Evolutionary conservation across 2,113 vertebrate genomes (phyloP), one percentile per base, ranked within the genome.

Genomic region (Python bivittatus): DNA sequence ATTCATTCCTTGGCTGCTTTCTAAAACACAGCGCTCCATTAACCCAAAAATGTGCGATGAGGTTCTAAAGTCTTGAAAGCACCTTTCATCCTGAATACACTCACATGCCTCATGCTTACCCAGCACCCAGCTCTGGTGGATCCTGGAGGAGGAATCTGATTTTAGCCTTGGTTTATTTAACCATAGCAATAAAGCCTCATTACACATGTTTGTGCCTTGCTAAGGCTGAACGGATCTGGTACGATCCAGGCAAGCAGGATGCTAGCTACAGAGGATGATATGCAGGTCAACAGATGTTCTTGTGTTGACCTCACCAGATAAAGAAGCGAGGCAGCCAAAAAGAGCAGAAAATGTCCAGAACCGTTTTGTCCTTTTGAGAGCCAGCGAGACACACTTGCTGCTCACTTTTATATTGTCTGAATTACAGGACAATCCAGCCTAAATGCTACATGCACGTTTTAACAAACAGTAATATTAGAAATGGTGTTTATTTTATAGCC

Each of bases 401-500:
- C 84, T 89, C 94, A 23, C 48, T 88, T 91, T 91, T 93, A 48
- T 93, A 72, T 53, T 33, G 86, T 92, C 88, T 96, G 94, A 96
- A 97, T 96, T 94, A 93, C 92, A 61, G 86, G 27, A 86, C 52
- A 93, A 91, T 15, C 93, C 94, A 91, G 94, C 0, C 0, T 96
- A 97, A 97, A 95, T 95, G 85, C 61, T 89, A 72, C 93, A 58
- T 44, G 94, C 92, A 94, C 20, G n/a, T 95, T 96, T 96, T 96
- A 97, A 96, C 96, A 95, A 96, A 97, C 95, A 94, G 96, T 86
- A 97, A 97, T 97, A 97, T 97, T 97, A 96, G 97, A 97, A 97
- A 98, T 95, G 96, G 97, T 97, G 97, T 97, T 97, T 97, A 97
- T 97, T 97, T 97, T 97, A 98, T 97, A 96, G 96, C 97, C 92